phyloP scores from a whole-genome alignment of 2,888 invertebrate species.

The Drosophila kuntzei region DNA sequence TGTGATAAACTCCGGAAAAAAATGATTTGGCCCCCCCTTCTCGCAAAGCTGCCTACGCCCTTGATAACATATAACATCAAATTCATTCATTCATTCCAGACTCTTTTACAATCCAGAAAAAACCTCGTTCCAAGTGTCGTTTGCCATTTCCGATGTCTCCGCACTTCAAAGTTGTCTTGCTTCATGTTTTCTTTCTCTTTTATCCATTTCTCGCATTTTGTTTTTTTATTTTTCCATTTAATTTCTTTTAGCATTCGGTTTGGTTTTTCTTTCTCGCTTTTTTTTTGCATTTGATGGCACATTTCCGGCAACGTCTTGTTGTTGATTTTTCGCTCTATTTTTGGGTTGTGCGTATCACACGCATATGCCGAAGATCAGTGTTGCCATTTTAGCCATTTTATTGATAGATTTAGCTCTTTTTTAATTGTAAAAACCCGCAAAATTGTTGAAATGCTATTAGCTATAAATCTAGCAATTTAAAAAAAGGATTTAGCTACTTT shows the following conservation, averaged over 20 bases:
- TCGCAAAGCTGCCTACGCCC: too few species aligned
- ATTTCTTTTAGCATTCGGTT: background rate
- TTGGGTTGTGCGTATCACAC: slow-evolving; percentile 44
- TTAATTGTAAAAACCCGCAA: too few species aligned
- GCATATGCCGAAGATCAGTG: slow-evolving; percentile 15
- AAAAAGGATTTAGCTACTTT: too few species aligned
- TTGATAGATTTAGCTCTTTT: too few species aligned
- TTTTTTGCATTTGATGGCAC: slow-evolving; percentile 58
- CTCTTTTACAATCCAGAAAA: background rate
- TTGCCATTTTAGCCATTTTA: too few species aligned
- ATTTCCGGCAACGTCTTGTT: slow-evolving; percentile 63
- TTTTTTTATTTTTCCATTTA: slow-evolving; percentile 1
- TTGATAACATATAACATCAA: slow-evolving; percentile 12
- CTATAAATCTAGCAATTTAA: too few species aligned
- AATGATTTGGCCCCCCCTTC: too few species aligned
- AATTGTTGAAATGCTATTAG: too few species aligned
- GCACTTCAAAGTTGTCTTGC: slow-evolving; percentile 51
- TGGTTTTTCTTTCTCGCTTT: background rate
- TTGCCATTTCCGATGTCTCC: slow-evolving; percentile 59
- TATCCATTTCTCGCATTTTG: slow-evolving; percentile 1
- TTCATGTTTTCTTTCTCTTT: slow-evolving; percentile 17
- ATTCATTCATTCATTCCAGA: background rate
- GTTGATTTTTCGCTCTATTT: slow-evolving; percentile 62
- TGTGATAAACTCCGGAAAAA: too few species aligned
- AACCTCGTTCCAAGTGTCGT: slow-evolving; percentile 42